Evolutionary conservation across 1,140 invertebrate species (phyloP).

Genomic region (Epicauta chinensis): DNA sequence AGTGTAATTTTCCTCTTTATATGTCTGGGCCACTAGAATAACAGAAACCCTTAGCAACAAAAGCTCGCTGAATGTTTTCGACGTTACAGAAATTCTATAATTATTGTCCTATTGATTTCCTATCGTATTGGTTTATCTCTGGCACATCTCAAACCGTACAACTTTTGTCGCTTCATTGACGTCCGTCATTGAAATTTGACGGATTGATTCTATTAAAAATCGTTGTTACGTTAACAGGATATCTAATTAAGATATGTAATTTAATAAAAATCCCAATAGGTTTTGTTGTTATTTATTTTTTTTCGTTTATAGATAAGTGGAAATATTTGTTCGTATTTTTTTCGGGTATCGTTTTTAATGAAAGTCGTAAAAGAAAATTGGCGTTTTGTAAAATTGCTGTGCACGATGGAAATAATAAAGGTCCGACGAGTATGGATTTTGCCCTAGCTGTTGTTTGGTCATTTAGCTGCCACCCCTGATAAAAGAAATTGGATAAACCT

Average conservation of each 20-base stretch:
- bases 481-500: slow-evolving; percentile 33
- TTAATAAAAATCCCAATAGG: too few relatives aligned
- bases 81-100: slow-evolving; percentile 23
- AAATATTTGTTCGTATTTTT: background rate
- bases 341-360: slow-evolving; percentile 10
- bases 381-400: slow-evolving; percentile 12
- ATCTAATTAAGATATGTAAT: too few relatives aligned
- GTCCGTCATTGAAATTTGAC: slow-evolving; percentile 10
- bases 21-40: slow-evolving; percentile 18
- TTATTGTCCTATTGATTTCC: slow-evolving; percentile 26
- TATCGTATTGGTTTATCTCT: slow-evolving; percentile 23
- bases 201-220: too few relatives aligned
- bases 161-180: slow-evolving; percentile 15
- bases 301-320: too few relatives aligned
- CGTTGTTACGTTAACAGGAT: too few relatives aligned
- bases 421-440: slow-evolving; percentile 19
- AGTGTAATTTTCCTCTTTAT: slow-evolving; percentile 1
- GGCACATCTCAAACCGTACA: slow-evolving; percentile 20
- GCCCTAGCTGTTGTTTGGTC: slow-evolving; percentile 19
- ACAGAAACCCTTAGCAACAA: slow-evolving; percentile 17
- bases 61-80: slow-evolving; percentile 18
- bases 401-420: slow-evolving; percentile 17
- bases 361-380: slow-evolving; percentile 17
- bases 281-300: too few relatives aligned
- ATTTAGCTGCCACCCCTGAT: slow-evolving; percentile 26